A percentile compares a stretch with the other conserved stretches of the same genome.
Conservation (phyloP, 2,797 vertebrate genomes). For the Acipenser ruthenus region DNA sequence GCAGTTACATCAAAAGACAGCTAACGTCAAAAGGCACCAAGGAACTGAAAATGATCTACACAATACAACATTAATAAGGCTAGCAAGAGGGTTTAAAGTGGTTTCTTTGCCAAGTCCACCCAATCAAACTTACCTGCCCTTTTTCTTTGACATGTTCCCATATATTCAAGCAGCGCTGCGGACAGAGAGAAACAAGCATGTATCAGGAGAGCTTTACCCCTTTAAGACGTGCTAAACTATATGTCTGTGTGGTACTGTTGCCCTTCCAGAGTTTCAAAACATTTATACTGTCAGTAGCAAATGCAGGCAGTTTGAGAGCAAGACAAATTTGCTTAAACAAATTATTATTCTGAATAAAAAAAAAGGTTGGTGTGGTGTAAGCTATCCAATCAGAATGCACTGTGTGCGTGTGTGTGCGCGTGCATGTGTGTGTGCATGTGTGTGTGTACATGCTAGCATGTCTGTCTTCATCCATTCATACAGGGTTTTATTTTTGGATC, state of each 20-base stretch:
- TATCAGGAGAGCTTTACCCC: not conserved
- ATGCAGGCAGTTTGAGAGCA: not conserved
- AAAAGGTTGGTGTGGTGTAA: not conserved
- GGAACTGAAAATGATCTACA: no score
- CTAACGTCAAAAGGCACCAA: no score
- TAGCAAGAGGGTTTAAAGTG: no score
- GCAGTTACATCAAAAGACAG: no score
- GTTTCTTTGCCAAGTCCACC: no score
- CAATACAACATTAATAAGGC: no score
- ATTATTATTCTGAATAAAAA: not conserved
- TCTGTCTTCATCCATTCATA: no score
- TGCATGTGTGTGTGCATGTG: no score
- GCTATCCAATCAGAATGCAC: no score
- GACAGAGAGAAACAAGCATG: slow-evolving; percentile 27
- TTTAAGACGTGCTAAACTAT: not conserved
- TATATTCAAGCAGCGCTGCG: slow-evolving; percentile 54
- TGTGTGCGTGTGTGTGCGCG: no score
- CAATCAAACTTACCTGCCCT: slow-evolving; percentile 56
- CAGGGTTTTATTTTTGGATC: no score
- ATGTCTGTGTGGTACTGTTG: slow-evolving; percentile 1
- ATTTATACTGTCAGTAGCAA: not conserved
- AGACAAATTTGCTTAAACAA: not conserved
- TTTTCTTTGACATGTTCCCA: slow-evolving; percentile 77
- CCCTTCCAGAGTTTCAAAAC: not conserved
- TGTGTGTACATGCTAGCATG: no score